Evolutionary conservation across 2,113 vertebrate genomes (phyloP).

Genomic region (Proteles cristata): DNA sequence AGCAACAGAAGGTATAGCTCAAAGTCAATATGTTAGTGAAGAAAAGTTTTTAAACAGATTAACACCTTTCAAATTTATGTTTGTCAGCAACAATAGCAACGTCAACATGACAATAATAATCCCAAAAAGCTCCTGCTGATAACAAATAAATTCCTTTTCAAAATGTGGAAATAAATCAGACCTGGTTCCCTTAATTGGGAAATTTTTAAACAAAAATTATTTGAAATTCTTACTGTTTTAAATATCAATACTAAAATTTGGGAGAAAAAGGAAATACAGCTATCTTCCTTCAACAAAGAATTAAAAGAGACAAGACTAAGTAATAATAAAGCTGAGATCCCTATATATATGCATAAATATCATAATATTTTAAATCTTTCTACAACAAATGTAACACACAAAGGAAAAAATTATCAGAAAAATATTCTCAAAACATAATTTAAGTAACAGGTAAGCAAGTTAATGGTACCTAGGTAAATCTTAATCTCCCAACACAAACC

Average conservation of each 20-base stretch:
- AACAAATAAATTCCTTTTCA: slow-evolving; percentile 24
- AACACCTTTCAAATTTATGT: neutral
- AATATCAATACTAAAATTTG: slow-evolving; percentile 1
- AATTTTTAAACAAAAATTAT: slow-evolving; percentile 39
- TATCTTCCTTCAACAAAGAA: slow-evolving; percentile 41
- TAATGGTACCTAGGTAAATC: neutral
- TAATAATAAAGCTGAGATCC: neutral
- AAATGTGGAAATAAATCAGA: slow-evolving; percentile 32
- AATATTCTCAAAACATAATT: slow-evolving; percentile 36
- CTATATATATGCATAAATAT: neutral
- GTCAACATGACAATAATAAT: neutral
- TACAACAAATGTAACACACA: neutral
- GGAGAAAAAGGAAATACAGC: neutral
- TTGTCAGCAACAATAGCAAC: neutral
- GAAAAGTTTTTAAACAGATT: neutral
- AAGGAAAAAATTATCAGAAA: slow-evolving; percentile 3
- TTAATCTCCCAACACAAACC: neutral
- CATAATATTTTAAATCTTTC: slow-evolving; percentile 1
- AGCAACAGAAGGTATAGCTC: neutral
- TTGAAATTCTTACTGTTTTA: neutral
- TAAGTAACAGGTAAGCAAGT: slow-evolving; percentile 5
- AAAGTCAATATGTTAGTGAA: slow-evolving; percentile 29
- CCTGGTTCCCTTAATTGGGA: neutral
- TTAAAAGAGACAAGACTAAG: neutral
- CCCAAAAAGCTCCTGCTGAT: neutral